Percentiles rank a stretch among this genome's conserved stretches.
These are phyloP conservation scores for Ursus arctos DNA, from an alignment of 2,113 vertebrate genomes.

Conservation along the genomic window DNA sequence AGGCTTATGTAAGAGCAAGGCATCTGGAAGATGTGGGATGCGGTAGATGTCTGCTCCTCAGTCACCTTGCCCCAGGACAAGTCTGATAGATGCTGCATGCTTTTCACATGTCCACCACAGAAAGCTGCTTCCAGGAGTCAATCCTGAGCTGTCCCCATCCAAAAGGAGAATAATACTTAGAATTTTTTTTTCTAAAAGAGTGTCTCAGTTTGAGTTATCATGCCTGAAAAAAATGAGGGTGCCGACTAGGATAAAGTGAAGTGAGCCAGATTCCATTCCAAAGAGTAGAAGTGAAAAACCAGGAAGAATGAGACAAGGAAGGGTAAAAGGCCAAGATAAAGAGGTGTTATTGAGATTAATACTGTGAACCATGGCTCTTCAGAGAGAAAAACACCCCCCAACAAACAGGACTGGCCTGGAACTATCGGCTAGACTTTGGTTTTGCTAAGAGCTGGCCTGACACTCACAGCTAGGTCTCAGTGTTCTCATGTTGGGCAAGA, in stretches of 20 bases:
- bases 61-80: neutral
- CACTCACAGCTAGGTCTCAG: neutral
- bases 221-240: neutral
- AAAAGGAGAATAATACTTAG: neutral
- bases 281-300: neutral
- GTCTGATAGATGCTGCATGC: neutral
- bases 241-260: neutral
- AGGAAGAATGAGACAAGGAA: neutral
- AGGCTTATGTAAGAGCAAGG: neutral
- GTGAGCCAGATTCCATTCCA: neutral
- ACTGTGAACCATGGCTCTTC: neutral
- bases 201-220: neutral
- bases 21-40: neutral
- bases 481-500: neutral
- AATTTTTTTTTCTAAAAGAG: neutral
- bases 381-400: neutral
- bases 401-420: neutral
- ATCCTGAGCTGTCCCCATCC: neutral
- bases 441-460: neutral
- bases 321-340: neutral
- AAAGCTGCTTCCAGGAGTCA: neutral
- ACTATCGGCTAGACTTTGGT: neutral
- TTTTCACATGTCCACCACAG: neutral
- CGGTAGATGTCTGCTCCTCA: neutral
- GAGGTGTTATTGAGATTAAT: neutral